These are phyloP conservation scores for Spongilla lacustris DNA, from an alignment of 37 sponge, comb jelly and placozoan genomes.

Conservation along the genomic window DNA sequence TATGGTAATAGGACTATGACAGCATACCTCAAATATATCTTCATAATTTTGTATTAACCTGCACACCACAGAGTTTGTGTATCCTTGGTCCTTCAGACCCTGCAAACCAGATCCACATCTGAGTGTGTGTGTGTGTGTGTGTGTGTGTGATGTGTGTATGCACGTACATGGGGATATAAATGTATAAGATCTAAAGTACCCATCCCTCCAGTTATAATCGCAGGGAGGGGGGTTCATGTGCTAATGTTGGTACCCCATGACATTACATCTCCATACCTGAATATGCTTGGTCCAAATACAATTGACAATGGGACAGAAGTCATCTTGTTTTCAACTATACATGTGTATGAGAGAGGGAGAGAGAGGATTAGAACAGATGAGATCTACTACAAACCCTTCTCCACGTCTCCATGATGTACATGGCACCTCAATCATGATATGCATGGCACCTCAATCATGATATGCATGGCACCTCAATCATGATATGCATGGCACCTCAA, in stretches of 20 bases:
- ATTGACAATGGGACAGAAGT: conserved; percentile 85
- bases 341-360: background rate
- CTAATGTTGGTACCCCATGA: no score
- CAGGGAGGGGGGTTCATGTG: no score
- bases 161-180: background rate
- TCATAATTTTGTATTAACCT: conserved; percentile 46
- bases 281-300: conserved; percentile 94
- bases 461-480: no score
- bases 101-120: conserved; percentile 63
- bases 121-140: background rate
- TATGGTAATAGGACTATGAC: no score
- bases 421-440: no score
- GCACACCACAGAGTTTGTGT: conserved; percentile 46
- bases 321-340: conserved; percentile 83
- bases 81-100: conserved; percentile 56
- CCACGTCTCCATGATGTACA: no score
- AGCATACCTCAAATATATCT: conserved; percentile 31
- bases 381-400: no score
- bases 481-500: no score
- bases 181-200: no score
- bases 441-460: no score
- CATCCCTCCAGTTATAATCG: no score
- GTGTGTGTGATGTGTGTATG: background rate
- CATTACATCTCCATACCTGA: conserved; percentile 56
- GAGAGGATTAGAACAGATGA: background rate